These are phyloP conservation scores for Drosophila mulleri DNA, from an alignment of 2,888 invertebrate species.

Conservation along the genomic window DNA sequence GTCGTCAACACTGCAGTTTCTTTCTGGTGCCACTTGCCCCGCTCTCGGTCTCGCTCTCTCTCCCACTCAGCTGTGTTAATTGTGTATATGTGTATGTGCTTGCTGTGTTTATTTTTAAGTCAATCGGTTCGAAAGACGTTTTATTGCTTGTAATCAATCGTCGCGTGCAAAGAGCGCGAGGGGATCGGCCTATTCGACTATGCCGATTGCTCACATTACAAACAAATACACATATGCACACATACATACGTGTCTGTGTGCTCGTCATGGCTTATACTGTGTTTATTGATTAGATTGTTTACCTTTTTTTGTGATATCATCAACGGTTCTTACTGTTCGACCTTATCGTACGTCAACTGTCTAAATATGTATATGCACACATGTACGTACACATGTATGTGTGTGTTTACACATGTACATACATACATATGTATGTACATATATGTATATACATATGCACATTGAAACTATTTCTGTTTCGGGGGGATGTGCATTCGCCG, in stretches of 20 bases:
- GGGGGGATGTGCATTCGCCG: conserved; percentile 30
- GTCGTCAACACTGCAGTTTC: conserved; percentile 60
- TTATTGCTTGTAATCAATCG: conserved; percentile 78
- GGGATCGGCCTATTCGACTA: conserved; percentile 39
- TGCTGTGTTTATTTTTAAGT: conserved; percentile 74
- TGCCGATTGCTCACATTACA: conserved; percentile 54
- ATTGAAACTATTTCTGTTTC: conserved; percentile 42
- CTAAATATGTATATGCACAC: conserved; percentile 56
- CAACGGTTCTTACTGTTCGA: conserved; percentile 43
- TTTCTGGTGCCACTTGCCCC: conserved; percentile 54
- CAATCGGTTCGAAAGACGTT: conserved; percentile 75
- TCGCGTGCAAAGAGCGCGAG: conserved; percentile 57
- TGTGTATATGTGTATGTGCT: conserved; percentile 43
- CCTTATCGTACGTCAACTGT: conserved; percentile 76
- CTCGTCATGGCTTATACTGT: conserved; percentile 66
- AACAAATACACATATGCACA: conserved; percentile 12
- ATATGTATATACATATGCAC: conserved; percentile 15
- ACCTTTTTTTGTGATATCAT: conserved; percentile 78
- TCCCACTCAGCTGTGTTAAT: conserved; percentile 50
- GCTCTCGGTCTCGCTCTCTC: conserved; percentile 12
- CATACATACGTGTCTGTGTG: conserved; percentile 25
- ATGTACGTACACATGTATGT: conserved; percentile 11
- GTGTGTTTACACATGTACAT: not conserved
- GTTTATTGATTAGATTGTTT: conserved; percentile 79
- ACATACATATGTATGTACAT: conserved; percentile 10